Percentiles rank a stretch among this genome's conserved stretches.
Conservation (phyloP, 1,140 invertebrate species). For the Philopotamus ludificatus region DNA sequence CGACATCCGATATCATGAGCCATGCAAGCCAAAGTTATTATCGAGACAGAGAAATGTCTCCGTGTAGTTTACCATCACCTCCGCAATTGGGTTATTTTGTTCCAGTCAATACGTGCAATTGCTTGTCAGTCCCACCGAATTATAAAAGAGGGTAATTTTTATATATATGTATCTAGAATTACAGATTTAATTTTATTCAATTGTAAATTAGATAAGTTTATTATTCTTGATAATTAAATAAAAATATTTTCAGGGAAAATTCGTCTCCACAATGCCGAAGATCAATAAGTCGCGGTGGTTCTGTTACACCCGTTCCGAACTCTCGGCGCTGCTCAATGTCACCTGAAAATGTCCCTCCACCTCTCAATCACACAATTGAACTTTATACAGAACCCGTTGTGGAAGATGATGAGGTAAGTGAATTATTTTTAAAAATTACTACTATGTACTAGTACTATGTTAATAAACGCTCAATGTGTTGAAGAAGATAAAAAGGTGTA, state of each 20-base stretch:
- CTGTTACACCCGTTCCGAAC: conserved; percentile 45
- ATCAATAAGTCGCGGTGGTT: conserved; percentile 54
- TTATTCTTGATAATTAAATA: not conserved
- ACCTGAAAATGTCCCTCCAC: conserved; percentile 48
- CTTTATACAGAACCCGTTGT: conserved; percentile 56
- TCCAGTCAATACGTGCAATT: conserved; percentile 44
- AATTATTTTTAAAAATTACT: conserved; percentile 10
- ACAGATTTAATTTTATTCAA: not conserved
- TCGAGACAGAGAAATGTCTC: conserved; percentile 31
- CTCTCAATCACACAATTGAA: conserved; percentile 55
- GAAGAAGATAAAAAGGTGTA: too few species aligned
- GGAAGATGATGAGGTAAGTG: conserved; percentile 46
- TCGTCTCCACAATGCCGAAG: conserved; percentile 35
- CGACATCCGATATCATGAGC: conserved; percentile 18
- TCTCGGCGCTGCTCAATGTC: conserved; percentile 44
- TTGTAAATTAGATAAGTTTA: conserved; percentile 10
- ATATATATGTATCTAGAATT: too few species aligned
- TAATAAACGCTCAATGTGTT: too few species aligned
- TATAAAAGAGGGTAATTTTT: conserved; percentile 50
- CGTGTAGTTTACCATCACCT: conserved; percentile 44
- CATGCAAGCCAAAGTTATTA: conserved; percentile 22
- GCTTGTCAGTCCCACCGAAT: conserved; percentile 18
- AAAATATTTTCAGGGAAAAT: conserved; percentile 28
- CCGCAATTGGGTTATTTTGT: conserved; percentile 55
- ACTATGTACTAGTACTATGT: too few species aligned